Base-by-base conservation (phyloP, 1,140 invertebrate genomes). In the Eciton burchellii region DNA sequence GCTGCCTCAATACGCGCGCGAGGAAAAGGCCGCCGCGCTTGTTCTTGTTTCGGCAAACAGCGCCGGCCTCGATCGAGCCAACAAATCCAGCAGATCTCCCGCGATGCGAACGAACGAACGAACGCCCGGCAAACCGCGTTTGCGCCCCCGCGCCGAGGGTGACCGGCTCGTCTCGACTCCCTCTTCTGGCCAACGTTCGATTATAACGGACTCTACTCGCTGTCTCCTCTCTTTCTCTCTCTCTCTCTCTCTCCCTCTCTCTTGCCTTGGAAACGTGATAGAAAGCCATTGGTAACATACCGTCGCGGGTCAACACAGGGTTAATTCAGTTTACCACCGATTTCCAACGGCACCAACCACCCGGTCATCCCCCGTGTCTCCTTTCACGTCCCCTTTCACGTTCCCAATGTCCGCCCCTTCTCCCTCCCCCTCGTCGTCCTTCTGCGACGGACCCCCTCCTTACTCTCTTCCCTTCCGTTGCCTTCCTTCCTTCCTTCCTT, bases 241-340 rank as follows among this genome's bases (percentile, higher is more conserved):
- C 35, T 35, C 35, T 35, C 35, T 35, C 35, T 35, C 35, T 35
- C 35, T 35, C 35, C 26, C 26, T 19, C 35, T 62, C 14, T 12
- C 24, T 41, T 14, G 8, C 49, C 45, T 47, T 54, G 6, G 26
- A 54, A 35, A 52, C 71, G 86, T 90, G 88, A 87, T 89, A 84
- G 84, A 90, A 90, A 91, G 84, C 89, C 83, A 89, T 91, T 87
- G 88, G 82, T 83, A 91, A 87, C 87, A 86, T 87, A 88, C 84
- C 81, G 86, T 88, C 60, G 57, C 84, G 73, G 87, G 84, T 91
- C 84, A 91, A 91, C 84, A 89, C 35, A 41, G 45, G 71, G 86
- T 90, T 91, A 91, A 91, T 91, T 91, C 88, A 87, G 84, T 90
- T 91, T 90, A 87, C 88, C 87, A 43, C 76, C 85, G 87, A 90